Conservation (phyloP, 2,888 invertebrate genomes). For the Tetranychus truncatus region DNA sequence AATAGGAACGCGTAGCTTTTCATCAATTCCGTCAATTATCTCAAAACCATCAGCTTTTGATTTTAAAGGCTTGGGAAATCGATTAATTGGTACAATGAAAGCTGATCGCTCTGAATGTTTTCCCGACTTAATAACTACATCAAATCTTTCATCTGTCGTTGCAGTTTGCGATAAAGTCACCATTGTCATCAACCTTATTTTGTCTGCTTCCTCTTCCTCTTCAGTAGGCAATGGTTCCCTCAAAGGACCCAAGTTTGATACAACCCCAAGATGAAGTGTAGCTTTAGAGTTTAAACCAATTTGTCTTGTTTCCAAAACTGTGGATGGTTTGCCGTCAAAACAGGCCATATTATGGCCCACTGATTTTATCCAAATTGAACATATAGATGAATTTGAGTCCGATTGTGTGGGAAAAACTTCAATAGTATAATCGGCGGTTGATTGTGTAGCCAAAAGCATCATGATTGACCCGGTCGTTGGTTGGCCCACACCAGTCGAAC, state of each 20-base stretch:
- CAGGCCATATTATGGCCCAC: constrained; percentile 6
- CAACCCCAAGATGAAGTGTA: background rate
- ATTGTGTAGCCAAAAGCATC: background rate
- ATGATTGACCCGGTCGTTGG: background rate
- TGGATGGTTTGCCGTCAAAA: background rate
- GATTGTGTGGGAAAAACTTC: background rate
- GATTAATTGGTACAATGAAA: background rate
- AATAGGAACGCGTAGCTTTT: background rate
- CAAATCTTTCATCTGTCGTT: background rate
- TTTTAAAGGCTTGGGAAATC: background rate
- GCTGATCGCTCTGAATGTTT: background rate
- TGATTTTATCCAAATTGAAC: constrained; percentile 2
- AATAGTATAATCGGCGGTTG: background rate
- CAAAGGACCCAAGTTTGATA: background rate
- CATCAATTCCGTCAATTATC: background rate
- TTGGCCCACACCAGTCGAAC: background rate
- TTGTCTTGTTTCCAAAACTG: background rate
- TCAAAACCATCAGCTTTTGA: background rate
- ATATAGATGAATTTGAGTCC: background rate
- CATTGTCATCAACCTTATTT: background rate
- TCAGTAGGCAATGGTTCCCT: background rate
- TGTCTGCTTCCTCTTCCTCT: constrained; percentile 4
- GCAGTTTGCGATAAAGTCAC: background rate
- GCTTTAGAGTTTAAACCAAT: background rate
- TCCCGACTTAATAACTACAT: background rate